These are phyloP conservation scores for Physella acuta DNA, from an alignment of 1,140 invertebrate genomes.

Conservation along the genomic window DNA sequence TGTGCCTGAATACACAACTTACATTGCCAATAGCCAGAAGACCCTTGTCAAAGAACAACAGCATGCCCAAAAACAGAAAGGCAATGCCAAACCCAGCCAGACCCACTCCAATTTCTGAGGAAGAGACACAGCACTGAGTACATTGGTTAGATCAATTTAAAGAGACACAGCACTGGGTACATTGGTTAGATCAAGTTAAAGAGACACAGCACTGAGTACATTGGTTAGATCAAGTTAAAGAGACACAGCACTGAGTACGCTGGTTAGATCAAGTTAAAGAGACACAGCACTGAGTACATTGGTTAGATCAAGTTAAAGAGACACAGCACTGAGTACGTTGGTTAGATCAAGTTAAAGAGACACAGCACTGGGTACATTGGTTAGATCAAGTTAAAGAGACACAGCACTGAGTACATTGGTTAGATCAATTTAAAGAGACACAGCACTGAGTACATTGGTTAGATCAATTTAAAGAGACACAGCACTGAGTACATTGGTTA, in stretches of 20 bases:
- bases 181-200: background rate
- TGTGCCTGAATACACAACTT: too few species aligned
- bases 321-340: too few species aligned
- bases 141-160: background rate
- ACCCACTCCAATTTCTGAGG: constrained; percentile 94
- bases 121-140: background rate
- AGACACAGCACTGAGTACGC: background rate
- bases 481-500: too few species aligned
- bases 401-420: too few species aligned
- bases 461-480: too few species aligned
- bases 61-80: constrained; percentile 91
- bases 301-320: too few species aligned
- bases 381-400: too few species aligned
- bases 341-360: too few species aligned
- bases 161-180: background rate
- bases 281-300: too few species aligned
- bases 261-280: background rate
- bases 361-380: too few species aligned
- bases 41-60: constrained; percentile 96
- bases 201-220: background rate
- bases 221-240: background rate
- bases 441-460: too few species aligned
- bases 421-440: too few species aligned
- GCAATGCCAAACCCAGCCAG: constrained; percentile 93
- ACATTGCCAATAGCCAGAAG: constrained; percentile 98